Evolutionary conservation across 2,797 vertebrate species (phyloP), one percentile per base, ranked within the genome.

Genomic region (Halcyon badia): DNA sequence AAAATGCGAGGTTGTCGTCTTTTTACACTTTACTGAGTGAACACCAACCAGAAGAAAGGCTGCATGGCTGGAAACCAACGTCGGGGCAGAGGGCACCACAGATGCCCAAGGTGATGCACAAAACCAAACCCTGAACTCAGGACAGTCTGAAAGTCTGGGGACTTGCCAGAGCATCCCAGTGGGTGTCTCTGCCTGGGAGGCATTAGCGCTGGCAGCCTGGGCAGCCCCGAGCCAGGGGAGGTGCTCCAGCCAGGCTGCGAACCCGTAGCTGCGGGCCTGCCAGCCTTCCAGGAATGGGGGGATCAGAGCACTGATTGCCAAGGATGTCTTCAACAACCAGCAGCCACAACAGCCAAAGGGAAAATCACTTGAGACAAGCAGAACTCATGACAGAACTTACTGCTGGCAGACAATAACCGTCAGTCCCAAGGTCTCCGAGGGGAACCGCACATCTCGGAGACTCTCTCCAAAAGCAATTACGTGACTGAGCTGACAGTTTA

Each of bases 361-460:
- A 83, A 80, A 86, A 90, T 77, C 56, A 44, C 88, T 52, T 57
- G 1, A 72, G 94, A 87, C 88, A 94, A n/a, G 93, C 83, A 90
- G 93, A 95, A 88, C 76, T 83, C 73, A 88, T 70, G 91, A 31
- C 13, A 86, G 89, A 52, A 26, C 33, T 41, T 88, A 31, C 16
- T 6, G 5, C 82, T 4, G 54, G 92, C 92, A 91, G 85, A 64
- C 5, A 2, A 4, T 42, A 18, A 3, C 3, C 0, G 17, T 5
- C 76, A n/a, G 44, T 22, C 57, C 82, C 76, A 28, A 28, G 84
- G 62, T n/a, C 79, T 57, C 79, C 0, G 6, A 64, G 83, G 41
- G 75, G 68, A 76, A 11, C 41, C 64, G 37, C 70, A 13, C 30
- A n/a, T 24, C 83, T 54, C 30, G 13, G 13, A 5, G 4, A 2